Conservation (phyloP, 2,888 invertebrate species). For the Cacoxenus indagator region DNA sequence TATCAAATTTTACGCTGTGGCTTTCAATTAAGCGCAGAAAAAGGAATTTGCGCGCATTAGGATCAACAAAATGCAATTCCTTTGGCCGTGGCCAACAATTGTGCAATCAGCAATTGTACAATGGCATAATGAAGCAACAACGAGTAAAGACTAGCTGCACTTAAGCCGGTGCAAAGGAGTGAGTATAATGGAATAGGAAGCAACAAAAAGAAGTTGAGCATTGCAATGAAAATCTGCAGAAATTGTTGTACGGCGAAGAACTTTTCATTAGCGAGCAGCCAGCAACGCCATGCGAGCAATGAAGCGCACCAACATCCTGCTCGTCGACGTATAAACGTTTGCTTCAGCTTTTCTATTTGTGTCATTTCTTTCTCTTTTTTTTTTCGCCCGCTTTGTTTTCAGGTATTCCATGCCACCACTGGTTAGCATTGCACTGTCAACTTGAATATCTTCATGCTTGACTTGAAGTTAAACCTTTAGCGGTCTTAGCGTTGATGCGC, state of each 20-base stretch:
- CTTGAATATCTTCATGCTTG: slow-evolving; percentile 35
- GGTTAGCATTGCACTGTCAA: slow-evolving; percentile 25
- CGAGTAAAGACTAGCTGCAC: background rate
- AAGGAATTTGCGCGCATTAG: no score
- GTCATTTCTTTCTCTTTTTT: no score
- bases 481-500: slow-evolving; percentile 20
- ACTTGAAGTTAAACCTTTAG: slow-evolving; percentile 26
- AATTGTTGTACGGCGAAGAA: background rate
- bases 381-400: no score
- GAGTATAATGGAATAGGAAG: no score
- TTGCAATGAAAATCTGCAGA: background rate
- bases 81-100: no score
- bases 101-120: background rate
- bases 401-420: no score
- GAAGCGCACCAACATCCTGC: background rate
- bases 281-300: background rate
- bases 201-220: background rate
- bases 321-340: background rate
- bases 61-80: background rate
- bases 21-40: no score
- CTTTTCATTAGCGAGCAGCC: background rate
- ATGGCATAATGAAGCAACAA: background rate
- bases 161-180: background rate
- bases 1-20: no score
- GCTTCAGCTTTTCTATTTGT: background rate